These are phyloP conservation scores for Thera britannica DNA, from an alignment of 2,888 invertebrate species.

Conservation along the genomic window DNA sequence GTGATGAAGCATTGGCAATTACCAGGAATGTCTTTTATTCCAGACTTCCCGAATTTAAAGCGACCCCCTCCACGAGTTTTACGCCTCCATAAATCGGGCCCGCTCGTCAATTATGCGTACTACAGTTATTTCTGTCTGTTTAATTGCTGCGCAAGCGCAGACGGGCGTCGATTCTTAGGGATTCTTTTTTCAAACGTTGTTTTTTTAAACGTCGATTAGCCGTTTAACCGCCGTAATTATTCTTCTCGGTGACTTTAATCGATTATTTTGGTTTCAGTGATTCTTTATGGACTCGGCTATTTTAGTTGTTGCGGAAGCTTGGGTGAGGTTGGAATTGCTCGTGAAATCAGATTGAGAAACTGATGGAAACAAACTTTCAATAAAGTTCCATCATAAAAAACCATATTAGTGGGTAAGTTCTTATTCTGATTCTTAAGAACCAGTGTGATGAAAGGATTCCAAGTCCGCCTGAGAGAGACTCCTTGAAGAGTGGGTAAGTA, in stretches of 20 bases:
- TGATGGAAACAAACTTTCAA: background rate
- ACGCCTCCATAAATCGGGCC: conserved; percentile 67
- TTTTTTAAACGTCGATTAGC: conserved; percentile 45
- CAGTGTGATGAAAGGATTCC: too few relatives aligned
- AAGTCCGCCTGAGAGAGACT: too few relatives aligned
- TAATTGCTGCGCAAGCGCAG: conserved; percentile 74
- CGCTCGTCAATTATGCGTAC: conserved; percentile 73
- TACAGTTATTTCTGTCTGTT: conserved; percentile 71
- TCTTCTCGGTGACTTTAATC: conserved; percentile 39
- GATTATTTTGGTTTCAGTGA: conserved; percentile 35
- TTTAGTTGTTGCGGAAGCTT: conserved; percentile 13
- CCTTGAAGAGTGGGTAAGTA: too few relatives aligned
- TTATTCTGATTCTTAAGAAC: too few relatives aligned
- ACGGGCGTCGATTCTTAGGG: conserved; percentile 47
- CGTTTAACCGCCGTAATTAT: conserved; percentile 44
- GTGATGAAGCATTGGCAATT: conserved; percentile 12
- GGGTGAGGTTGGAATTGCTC: background rate
- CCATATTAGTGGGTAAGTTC: too few relatives aligned
- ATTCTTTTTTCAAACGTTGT: conserved; percentile 49
- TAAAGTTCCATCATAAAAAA: background rate
- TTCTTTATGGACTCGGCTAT: conserved; percentile 29
- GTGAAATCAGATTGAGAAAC: background rate
- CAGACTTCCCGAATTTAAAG: conserved; percentile 32
- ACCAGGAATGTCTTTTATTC: conserved; percentile 5
- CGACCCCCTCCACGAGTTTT: conserved; percentile 43